Percentiles rank a stretch among this genome's conserved stretches.
phyloP scores from a whole-genome alignment of 1,140 invertebrate genomes.

The Apis laboriosa region DNA sequence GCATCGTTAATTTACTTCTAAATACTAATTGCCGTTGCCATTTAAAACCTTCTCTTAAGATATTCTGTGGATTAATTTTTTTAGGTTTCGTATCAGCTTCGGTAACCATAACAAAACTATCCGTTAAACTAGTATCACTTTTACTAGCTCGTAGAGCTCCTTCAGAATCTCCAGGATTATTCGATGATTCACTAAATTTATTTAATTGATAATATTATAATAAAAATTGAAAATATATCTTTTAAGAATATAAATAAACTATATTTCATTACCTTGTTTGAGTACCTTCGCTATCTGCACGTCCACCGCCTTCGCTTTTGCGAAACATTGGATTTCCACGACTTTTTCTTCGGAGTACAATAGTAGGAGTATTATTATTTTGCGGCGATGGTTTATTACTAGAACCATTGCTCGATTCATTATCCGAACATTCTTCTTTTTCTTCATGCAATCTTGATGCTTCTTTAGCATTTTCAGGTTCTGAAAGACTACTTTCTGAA shows the following conservation, averaged over 20 bases:
- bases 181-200: slow-evolving; percentile 66
- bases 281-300: slow-evolving; percentile 78
- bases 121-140: slow-evolving; percentile 94
- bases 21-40: slow-evolving; percentile 97
- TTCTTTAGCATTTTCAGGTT: slow-evolving; percentile 87
- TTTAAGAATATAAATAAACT: background rate
- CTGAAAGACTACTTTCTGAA: slow-evolving; percentile 92
- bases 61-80: slow-evolving; percentile 83
- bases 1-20: slow-evolving; percentile 98
- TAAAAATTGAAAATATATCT: background rate
- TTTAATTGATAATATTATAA: slow-evolving; percentile 2
- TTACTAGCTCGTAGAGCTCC: slow-evolving; percentile 88
- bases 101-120: slow-evolving; percentile 92
- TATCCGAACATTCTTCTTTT: slow-evolving; percentile 85
- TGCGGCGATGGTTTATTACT: slow-evolving; percentile 71
- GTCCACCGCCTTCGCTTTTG: slow-evolving; percentile 84
- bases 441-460: slow-evolving; percentile 85
- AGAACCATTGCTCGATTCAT: slow-evolving; percentile 79
- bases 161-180: slow-evolving; percentile 71
- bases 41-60: slow-evolving; percentile 87
- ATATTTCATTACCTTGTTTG: slow-evolving; percentile 68
- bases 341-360: slow-evolving; percentile 84
- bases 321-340: slow-evolving; percentile 85
- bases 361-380: slow-evolving; percentile 80
- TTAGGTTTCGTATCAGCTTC: slow-evolving; percentile 82